phyloP scores from a whole-genome alignment of 2,113 vertebrate genomes.

The Gasterosteus nipponicus region DNA sequence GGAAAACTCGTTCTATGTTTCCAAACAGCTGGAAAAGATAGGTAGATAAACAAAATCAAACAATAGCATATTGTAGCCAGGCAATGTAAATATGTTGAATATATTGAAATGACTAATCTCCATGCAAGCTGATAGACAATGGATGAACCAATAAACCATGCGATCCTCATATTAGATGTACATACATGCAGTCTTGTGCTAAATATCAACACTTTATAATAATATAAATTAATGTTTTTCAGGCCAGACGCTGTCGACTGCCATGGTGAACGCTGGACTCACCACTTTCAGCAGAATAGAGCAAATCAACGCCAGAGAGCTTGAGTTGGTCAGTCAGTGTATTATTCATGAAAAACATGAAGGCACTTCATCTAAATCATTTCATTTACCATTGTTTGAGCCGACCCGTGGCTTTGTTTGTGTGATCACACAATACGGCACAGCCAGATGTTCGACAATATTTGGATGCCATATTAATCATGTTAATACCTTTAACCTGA shows the following conservation, averaged over 20 bases:
- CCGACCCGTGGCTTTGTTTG: not conserved
- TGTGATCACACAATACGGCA: not conserved
- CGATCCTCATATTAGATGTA: not conserved
- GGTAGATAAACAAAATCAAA: constrained; percentile 76
- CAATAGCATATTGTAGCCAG: not conserved
- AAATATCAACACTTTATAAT: constrained; percentile 1
- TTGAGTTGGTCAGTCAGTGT: constrained; percentile 88
- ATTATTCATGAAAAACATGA: not conserved
- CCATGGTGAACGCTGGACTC: constrained; percentile 95
- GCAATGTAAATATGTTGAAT: not conserved
- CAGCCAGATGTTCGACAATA: not conserved
- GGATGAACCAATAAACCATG: not conserved
- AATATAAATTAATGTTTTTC: constrained; percentile 35
- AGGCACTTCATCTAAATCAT: not conserved
- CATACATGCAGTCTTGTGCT: not conserved
- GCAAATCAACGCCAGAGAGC: constrained; percentile 88
- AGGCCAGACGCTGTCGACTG: constrained; percentile 91
- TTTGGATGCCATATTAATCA: too few relatives aligned
- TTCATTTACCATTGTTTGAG: not conserved
- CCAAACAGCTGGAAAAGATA: constrained; percentile 97
- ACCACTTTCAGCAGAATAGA: constrained; percentile 96
- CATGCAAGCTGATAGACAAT: not conserved
- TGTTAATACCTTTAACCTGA: not conserved
- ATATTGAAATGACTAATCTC: not conserved
- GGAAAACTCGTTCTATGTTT: constrained; percentile 93